Percentiles rank a stretch among this genome's conserved stretches.
phyloP scores from a whole-genome alignment of 2,797 vertebrate species.

The Chrosomus eos region DNA sequence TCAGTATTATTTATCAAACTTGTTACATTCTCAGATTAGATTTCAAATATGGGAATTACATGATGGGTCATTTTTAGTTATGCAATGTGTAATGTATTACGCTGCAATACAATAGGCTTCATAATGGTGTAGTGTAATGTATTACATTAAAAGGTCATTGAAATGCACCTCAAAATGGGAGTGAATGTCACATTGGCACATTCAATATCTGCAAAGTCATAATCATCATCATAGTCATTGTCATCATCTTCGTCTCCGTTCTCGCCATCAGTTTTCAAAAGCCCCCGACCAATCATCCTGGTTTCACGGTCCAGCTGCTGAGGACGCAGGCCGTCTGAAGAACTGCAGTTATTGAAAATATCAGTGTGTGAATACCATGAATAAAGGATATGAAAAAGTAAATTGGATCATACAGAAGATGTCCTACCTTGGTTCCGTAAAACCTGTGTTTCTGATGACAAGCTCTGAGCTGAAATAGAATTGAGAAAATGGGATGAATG shows the following conservation, averaged over 20 bases:
- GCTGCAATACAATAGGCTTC: background rate
- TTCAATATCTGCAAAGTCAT: constrained; percentile 83
- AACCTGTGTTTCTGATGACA: constrained; percentile 82
- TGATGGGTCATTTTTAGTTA: background rate
- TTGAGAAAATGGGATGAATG: background rate
- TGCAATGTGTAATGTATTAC: background rate
- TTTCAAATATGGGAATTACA: constrained; percentile 13
- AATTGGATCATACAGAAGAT: background rate
- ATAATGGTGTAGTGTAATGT: background rate
- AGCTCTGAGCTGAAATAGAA: constrained; percentile 75
- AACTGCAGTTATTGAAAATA: background rate
- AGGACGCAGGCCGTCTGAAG: constrained; percentile 22
- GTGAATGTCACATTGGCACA: constrained; percentile 80
- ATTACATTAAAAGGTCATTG: background rate
- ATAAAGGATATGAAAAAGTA: background rate
- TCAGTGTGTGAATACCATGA: background rate
- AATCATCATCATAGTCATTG: constrained; percentile 80
- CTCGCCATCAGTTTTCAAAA: constrained; percentile 76
- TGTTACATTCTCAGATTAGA: background rate
- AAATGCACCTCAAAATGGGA: constrained; percentile 84
- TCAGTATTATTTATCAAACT: background rate
- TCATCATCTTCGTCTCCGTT: constrained; percentile 75
- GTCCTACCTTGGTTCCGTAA: constrained; percentile 80
- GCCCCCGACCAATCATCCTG: constrained; percentile 78
- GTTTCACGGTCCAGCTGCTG: constrained; percentile 78